Conservation (phyloP, 2,797 vertebrate species). For the Babyrousa celebensis region DNA sequence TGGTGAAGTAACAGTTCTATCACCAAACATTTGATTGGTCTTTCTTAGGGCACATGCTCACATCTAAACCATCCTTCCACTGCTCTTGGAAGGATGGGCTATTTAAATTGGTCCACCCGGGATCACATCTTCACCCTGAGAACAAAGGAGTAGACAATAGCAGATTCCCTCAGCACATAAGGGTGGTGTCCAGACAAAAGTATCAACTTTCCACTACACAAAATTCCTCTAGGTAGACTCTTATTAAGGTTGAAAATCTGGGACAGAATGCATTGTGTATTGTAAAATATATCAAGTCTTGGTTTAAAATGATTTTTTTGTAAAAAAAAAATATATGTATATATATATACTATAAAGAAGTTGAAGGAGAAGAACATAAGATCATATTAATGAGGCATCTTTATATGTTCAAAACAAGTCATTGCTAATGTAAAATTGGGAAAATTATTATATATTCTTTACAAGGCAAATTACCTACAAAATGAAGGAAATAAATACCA, state of each 20-base stretch:
- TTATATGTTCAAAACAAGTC: constrained; percentile 34
- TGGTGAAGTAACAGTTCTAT: background rate
- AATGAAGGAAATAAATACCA: constrained; percentile 70
- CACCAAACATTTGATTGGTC: background rate
- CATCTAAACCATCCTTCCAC: background rate
- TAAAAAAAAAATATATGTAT: background rate
- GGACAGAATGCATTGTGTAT: background rate
- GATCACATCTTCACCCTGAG: background rate
- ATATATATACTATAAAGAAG: background rate
- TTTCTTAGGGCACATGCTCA: background rate
- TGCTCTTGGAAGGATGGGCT: background rate
- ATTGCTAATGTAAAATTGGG: constrained; percentile 15
- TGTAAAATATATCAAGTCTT: constrained; percentile 31
- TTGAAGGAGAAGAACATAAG: background rate
- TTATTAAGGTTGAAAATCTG: background rate
- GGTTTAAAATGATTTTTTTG: background rate
- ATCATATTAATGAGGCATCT: background rate
- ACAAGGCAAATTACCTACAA: constrained; percentile 69
- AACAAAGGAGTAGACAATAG: background rate
- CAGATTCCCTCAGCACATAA: background rate
- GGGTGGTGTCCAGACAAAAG: background rate
- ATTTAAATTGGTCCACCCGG: background rate
- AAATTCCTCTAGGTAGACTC: background rate
- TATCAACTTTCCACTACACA: background rate
- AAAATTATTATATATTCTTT: constrained; percentile 50